phyloP scores from a whole-genome alignment of 1,140 invertebrate genomes.

The Phortica variegata region DNA sequence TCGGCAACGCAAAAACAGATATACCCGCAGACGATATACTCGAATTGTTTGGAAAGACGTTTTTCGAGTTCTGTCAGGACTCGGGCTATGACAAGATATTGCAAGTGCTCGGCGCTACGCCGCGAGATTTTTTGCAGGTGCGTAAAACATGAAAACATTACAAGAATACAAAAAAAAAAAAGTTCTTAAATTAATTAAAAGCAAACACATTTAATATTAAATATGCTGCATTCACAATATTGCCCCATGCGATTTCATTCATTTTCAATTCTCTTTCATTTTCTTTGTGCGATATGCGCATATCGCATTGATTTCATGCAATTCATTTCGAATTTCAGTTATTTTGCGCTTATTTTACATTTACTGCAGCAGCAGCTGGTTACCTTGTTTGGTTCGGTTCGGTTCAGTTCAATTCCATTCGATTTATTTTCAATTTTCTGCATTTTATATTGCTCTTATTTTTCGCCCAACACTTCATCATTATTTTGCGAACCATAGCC shows the following conservation, averaged over 20 bases:
- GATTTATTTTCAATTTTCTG: constrained; percentile 55
- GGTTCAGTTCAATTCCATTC: constrained; percentile 46
- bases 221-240: neutral
- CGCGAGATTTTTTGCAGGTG: constrained; percentile 89
- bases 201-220: neutral
- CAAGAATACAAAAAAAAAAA: too few species aligned
- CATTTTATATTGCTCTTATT: constrained; percentile 43
- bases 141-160: too few species aligned
- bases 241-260: neutral
- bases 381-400: constrained; percentile 21
- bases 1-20: constrained; percentile 65
- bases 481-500: constrained; percentile 8
- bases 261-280: neutral
- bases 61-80: constrained; percentile 93
- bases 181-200: neutral
- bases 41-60: constrained; percentile 90
- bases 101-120: constrained; percentile 88
- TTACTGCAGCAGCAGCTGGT: neutral
- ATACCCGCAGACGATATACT: constrained; percentile 87
- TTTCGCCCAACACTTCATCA: constrained; percentile 3
- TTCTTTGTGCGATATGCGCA: neutral
- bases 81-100: constrained; percentile 92
- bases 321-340: neutral
- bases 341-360: constrained; percentile 37
- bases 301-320: too few species aligned